These are phyloP conservation scores for Athalia cordata DNA, from an alignment of 2,888 invertebrate species.

Conservation along the genomic window DNA sequence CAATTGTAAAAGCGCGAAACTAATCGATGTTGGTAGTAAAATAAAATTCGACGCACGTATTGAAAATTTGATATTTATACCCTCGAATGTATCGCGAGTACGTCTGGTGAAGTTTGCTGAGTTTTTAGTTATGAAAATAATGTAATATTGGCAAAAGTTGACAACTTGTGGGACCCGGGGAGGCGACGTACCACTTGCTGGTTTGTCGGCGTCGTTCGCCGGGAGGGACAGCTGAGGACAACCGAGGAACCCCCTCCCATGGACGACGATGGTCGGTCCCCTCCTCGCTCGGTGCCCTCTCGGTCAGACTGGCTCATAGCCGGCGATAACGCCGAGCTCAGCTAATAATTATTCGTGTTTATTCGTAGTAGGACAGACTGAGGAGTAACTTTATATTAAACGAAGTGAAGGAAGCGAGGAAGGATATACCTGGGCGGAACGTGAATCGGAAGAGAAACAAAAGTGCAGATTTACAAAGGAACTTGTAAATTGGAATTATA, in stretches of 20 bases:
- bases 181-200: not conserved
- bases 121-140: too few relatives aligned
- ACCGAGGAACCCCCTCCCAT: conserved; percentile 36
- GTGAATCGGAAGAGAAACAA: conserved; percentile 32
- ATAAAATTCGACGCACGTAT: too few relatives aligned
- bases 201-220: conserved; percentile 16
- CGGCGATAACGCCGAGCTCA: conserved; percentile 59
- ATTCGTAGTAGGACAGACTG: conserved; percentile 61
- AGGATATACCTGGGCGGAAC: conserved; percentile 52
- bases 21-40: not conserved
- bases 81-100: too few relatives aligned
- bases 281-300: conserved; percentile 41
- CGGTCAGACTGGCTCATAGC: conserved; percentile 40
- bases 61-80: too few relatives aligned
- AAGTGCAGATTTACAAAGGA: not conserved
- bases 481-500: not conserved
- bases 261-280: conserved; percentile 29
- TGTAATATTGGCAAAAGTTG: not conserved
- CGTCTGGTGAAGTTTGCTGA: too few relatives aligned
- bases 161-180: not conserved
- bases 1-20: conserved; percentile 15
- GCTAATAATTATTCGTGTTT: conserved; percentile 68
- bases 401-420: conserved; percentile 53
- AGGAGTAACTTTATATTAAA: conserved; percentile 41
- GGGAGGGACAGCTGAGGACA: conserved; percentile 39